These are phyloP conservation scores for Cynopterus brachyotis DNA, from an alignment of 2,113 vertebrate genomes.

Conservation along the genomic window DNA sequence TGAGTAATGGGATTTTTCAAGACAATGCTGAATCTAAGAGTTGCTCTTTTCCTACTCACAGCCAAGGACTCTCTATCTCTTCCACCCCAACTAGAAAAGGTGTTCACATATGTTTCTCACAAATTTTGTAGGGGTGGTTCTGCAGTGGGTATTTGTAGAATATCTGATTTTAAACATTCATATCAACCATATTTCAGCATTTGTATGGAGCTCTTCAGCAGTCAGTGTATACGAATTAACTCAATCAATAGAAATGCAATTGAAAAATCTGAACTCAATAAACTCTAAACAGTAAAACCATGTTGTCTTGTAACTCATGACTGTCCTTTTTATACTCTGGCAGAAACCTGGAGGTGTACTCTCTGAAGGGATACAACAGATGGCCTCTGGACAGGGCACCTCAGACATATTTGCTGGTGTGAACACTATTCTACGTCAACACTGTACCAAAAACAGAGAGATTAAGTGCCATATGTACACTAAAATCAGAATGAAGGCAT, in stretches of 20 bases:
- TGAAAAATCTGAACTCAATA: background rate
- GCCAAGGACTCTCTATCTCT: background rate
- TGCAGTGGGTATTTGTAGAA: background rate
- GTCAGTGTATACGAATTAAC: background rate
- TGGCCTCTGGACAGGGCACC: background rate
- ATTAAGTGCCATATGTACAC: too few relatives aligned
- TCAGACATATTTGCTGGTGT: background rate
- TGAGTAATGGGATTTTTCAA: background rate
- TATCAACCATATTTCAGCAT: background rate
- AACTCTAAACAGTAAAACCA: background rate
- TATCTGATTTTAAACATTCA: background rate
- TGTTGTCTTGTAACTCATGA: background rate
- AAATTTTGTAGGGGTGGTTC: background rate
- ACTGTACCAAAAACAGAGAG: background rate
- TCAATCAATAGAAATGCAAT: background rate
- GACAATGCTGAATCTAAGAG: background rate
- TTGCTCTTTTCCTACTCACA: background rate
- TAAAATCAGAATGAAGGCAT: background rate
- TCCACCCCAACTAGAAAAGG: background rate
- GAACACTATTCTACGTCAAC: background rate
- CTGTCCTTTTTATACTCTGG: background rate
- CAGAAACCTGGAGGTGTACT: background rate
- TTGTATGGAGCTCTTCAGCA: background rate
- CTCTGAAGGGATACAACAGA: background rate
- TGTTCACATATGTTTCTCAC: background rate